Evolutionary conservation across 1,140 invertebrate genomes (phyloP).

Genomic region (Ostrea edulis): DNA sequence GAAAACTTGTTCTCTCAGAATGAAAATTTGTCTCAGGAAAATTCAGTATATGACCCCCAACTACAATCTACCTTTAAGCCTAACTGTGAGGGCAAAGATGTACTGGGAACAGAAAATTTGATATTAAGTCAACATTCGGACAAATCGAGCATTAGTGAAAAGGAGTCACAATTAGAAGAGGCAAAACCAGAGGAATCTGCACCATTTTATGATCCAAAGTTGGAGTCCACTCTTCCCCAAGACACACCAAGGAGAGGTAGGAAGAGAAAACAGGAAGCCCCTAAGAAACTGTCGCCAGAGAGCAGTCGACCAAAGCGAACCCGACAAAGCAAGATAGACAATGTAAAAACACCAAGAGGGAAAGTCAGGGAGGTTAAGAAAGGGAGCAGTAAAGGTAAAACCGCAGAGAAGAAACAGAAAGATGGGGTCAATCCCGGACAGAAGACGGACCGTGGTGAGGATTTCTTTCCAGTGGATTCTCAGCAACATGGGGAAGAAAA

Average conservation of each 20-base stretch:
- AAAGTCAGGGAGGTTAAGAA: background rate
- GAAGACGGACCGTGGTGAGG: background rate
- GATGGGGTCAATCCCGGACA: background rate
- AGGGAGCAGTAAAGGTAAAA: background rate
- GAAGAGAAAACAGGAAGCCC: slow-evolving; percentile 64
- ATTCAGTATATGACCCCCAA: slow-evolving; percentile 40
- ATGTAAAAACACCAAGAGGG: background rate
- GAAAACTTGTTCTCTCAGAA: slow-evolving; percentile 35
- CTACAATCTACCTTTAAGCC: slow-evolving; percentile 41
- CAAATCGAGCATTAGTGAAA: background rate
- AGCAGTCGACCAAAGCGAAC: slow-evolving; percentile 49
- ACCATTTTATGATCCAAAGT: slow-evolving; percentile 41
- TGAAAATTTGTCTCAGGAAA: slow-evolving; percentile 22
- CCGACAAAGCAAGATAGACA: background rate
- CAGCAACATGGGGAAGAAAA: slow-evolving; percentile 10
- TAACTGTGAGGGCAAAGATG: slow-evolving; percentile 8
- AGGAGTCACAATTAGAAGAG: background rate
- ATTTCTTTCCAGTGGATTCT: background rate
- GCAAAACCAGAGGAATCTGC: background rate
- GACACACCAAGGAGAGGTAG: slow-evolving; percentile 54
- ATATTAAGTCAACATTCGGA: slow-evolving; percentile 21
- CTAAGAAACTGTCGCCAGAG: slow-evolving; percentile 60
- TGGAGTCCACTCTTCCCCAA: slow-evolving; percentile 42
- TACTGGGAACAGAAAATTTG: slow-evolving; percentile 39
- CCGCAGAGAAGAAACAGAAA: slow-evolving; percentile 4